These are phyloP conservation scores for Chaetophractus vellerosus DNA, from an alignment of 2,797 vertebrate genomes.

Conservation along the genomic window DNA sequence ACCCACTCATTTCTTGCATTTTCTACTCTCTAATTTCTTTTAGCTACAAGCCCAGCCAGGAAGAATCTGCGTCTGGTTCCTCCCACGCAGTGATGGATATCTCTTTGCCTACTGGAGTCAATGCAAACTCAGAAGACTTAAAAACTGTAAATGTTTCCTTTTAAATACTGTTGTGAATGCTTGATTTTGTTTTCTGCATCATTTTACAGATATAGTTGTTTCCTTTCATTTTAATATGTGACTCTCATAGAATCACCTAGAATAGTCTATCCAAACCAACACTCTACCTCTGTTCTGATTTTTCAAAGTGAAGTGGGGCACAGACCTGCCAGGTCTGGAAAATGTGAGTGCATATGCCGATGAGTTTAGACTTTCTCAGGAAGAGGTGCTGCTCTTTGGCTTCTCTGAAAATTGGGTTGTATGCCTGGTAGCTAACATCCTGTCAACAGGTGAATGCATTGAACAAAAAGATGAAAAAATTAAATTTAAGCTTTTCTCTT, in stretches of 20 bases:
- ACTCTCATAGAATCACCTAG: conserved; percentile 14
- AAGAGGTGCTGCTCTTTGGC: not conserved
- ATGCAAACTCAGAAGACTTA: conserved; percentile 92
- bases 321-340: not conserved
- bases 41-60: conserved; percentile 92
- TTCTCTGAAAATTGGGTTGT: not conserved
- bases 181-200: conserved; percentile 37
- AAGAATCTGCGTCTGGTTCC: conserved; percentile 89
- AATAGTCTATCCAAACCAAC: conserved; percentile 57
- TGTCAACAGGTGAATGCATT: not conserved
- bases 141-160: conserved; percentile 86
- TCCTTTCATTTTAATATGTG: conserved; percentile 24
- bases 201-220: conserved; percentile 33
- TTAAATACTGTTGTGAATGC: not conserved
- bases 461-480: conserved; percentile 45
- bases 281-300: not conserved
- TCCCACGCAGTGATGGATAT: conserved; percentile 95
- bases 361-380: not conserved
- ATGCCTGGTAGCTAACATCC: not conserved
- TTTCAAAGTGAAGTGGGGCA: not conserved
- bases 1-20: not conserved
- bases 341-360: not conserved
- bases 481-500: conserved; percentile 54
- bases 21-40: conserved; percentile 2
- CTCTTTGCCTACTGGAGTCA: conserved; percentile 93